These are phyloP conservation scores for Calephelis perditalis DNA, from an alignment of 2,888 invertebrate species.

Conservation along the genomic window DNA sequence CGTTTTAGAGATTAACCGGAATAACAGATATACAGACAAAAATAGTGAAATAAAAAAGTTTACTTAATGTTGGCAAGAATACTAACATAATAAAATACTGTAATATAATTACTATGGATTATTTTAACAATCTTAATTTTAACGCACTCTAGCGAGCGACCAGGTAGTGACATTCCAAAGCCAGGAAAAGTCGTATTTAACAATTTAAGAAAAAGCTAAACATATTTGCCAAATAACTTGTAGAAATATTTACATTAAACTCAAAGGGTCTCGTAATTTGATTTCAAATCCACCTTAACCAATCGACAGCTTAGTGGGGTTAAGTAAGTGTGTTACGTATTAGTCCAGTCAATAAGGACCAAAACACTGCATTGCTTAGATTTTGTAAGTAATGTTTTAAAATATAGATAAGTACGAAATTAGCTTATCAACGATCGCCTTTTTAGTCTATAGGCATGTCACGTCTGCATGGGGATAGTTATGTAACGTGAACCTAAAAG, in stretches of 20 bases:
- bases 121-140: background rate
- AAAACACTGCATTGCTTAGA: conserved; percentile 12
- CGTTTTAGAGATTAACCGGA: too few species aligned
- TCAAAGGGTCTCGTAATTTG: conserved; percentile 26
- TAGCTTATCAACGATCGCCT: too few species aligned
- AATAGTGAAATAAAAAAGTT: too few species aligned
- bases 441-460: too few species aligned
- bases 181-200: background rate
- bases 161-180: background rate
- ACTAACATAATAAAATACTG: too few species aligned
- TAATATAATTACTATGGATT: background rate
- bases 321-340: conserved; percentile 44
- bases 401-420: too few species aligned
- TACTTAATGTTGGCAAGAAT: too few species aligned
- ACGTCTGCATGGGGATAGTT: too few species aligned
- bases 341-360: background rate
- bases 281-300: conserved; percentile 39
- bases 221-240: background rate
- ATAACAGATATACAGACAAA: too few species aligned
- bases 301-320: conserved; percentile 44
- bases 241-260: background rate
- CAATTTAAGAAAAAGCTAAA: background rate
- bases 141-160: background rate
- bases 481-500: too few species aligned
- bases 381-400: too few species aligned